A percentile compares a stretch with the other conserved stretches of the same genome.
phyloP scores from a whole-genome alignment of 2,113 vertebrate species.

The Plecturocebus donacophilus region DNA sequence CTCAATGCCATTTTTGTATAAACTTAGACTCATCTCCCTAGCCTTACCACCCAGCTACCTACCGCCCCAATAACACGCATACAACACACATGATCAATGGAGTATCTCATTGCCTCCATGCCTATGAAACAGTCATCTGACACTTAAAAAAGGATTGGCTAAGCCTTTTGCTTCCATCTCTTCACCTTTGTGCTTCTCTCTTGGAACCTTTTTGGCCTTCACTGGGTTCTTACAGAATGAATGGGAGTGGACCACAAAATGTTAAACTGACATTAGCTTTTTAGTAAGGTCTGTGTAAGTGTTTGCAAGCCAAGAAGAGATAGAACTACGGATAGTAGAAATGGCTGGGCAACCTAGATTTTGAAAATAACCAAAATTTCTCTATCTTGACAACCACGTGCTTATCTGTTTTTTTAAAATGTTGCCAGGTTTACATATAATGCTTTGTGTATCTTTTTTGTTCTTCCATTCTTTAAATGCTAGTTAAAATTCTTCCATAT shows the following conservation, averaged over 20 bases:
- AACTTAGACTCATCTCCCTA: not conserved
- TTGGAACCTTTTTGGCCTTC: not conserved
- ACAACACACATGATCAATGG: accelerated
- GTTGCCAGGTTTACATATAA: not conserved
- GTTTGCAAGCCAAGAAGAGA: not conserved
- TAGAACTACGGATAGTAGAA: not conserved
- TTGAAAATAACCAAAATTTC: not conserved
- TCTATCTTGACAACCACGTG: not conserved
- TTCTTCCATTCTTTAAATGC: not conserved
- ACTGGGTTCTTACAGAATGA: not conserved
- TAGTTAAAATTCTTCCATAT: not conserved
- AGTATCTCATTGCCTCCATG: not conserved
- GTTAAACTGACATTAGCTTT: not conserved
- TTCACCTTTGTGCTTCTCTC: not conserved
- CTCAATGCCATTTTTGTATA: not conserved
- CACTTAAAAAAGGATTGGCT: not conserved
- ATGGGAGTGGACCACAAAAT: not conserved
- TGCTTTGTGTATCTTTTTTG: not conserved
- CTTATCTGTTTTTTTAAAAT: not conserved
- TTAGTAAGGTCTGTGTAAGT: not conserved
- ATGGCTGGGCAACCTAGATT: not conserved
- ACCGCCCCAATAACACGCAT: accelerated
- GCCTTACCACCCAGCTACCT: accelerated
- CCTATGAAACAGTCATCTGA: too few species aligned
- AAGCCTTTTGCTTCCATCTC: not conserved